These are phyloP conservation scores for Aproaerema taeniolella DNA, from an alignment of 2,888 invertebrate genomes.

Conservation along the genomic window DNA sequence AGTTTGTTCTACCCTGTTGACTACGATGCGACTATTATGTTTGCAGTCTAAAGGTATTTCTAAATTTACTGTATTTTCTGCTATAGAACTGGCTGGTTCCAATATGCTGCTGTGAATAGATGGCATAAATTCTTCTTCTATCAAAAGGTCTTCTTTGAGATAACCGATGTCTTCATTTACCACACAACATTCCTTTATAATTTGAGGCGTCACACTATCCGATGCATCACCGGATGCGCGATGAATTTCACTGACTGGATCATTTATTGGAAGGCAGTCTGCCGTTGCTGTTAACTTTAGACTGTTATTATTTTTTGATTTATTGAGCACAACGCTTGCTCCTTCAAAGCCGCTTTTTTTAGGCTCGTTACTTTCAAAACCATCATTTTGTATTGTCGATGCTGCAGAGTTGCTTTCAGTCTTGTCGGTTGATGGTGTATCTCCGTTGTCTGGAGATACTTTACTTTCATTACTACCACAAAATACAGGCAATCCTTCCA, in stretches of 20 bases:
- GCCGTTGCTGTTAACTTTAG: no score
- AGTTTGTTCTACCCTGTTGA: constrained; percentile 83
- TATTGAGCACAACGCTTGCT: constrained; percentile 6
- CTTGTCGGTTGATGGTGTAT: constrained; percentile 77
- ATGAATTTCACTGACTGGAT: no score
- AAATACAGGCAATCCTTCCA: constrained; percentile 78
- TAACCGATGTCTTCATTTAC: constrained; percentile 20
- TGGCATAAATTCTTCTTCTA: constrained; percentile 80
- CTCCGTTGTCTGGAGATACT: constrained; percentile 66
- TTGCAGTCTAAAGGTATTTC: constrained; percentile 73
- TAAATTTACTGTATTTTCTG: constrained; percentile 72
- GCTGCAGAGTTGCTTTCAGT: constrained; percentile 73
- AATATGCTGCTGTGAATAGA: constrained; percentile 78
- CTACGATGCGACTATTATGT: constrained; percentile 51
- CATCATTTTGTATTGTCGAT: constrained; percentile 70
- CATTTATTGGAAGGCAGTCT: no score
- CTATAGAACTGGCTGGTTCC: constrained; percentile 75
- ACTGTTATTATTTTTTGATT: no score
- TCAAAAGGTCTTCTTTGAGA: constrained; percentile 41
- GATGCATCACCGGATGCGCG: constrained; percentile 8
- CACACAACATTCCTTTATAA: constrained; percentile 14
- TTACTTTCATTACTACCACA: constrained; percentile 62
- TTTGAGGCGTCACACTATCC: constrained; percentile 8
- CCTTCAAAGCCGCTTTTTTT: not conserved
- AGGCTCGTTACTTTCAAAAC: constrained; percentile 35